Base-by-base conservation (phyloP, 1,140 invertebrate genomes). In the Pteromalus puparum region DNA sequence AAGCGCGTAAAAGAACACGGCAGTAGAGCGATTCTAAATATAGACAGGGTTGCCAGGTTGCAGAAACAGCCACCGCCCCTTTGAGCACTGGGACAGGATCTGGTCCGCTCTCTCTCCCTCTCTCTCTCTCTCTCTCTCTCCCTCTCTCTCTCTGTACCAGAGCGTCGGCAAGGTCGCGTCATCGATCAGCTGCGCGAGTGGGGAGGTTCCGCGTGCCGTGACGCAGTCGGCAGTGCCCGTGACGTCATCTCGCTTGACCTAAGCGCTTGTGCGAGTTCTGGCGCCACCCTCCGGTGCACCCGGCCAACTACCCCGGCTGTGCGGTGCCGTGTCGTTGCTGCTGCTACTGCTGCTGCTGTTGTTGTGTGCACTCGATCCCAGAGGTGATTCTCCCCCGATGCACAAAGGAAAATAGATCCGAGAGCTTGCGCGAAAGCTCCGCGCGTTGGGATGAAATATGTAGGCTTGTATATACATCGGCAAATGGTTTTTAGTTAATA, bases 41-140 rank as follows among this genome's bases (percentile, higher is more conserved):
- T 93, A 93, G 92, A 92, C 89, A 91, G 92, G 90, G 92, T 93
- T 92, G 91, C 92, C 91, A 91, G 92, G 91, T 92, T 92, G 91
- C 91, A 92, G 91, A 92, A 92, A 91, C 91, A 92, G 91, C 92
- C 91, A 90, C 92, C 91, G 91, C 92, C 92, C 92, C 91, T 93
- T 91, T 90, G 90, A 92, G 89, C 89, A 18, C 48, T 89, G 89
- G 89, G 88, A 89, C 89, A 87, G 87, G 85, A 87, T 87, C 88
- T 86, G 87, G 87, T 88, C 87, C 83, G 87, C 53, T 86, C 84
- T 65, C 34, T 48, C 30, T 72, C 42, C 48, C 28, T 6, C 46
- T 30, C 75, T 53, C 34, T 5, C 75, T 61, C 46, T 30, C 26
- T n/a, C 10, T 65, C 34, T 12, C 28, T 6, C 46, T 30, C 75